A percentile compares a stretch with the other conserved stretches of the same genome.
Evolutionary conservation across 2,113 vertebrate species (phyloP).

Genomic region (Carollia perspicillata): DNA sequence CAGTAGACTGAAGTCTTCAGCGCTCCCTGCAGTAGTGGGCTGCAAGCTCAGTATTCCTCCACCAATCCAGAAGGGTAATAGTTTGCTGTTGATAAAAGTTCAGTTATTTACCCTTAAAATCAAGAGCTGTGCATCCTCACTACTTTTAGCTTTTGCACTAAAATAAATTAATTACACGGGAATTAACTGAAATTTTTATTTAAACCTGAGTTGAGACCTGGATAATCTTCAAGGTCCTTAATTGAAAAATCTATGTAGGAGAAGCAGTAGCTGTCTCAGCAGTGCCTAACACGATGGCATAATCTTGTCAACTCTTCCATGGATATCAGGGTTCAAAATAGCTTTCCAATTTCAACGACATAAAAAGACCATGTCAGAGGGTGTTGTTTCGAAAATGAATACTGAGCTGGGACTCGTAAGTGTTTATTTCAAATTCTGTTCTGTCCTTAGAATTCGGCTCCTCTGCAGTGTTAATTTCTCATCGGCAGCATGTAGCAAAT

Average conservation of each 20-base stretch:
- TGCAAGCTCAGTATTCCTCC: neutral
- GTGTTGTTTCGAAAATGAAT: neutral
- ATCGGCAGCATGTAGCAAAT: neutral
- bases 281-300: neutral
- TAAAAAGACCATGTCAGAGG: neutral
- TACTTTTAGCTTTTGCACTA: slow-evolving; percentile 1
- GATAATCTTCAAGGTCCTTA: slow-evolving; percentile 53
- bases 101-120: neutral
- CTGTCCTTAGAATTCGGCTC: neutral
- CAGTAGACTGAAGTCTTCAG: neutral
- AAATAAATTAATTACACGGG: slow-evolving; percentile 25
- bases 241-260: slow-evolving; percentile 46
- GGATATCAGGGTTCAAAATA: neutral
- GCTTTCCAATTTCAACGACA: neutral
- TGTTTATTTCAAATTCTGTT: neutral
- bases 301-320: neutral
- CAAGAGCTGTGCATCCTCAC: neutral
- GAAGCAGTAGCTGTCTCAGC: neutral
- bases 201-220: slow-evolving; percentile 34
- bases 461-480: neutral
- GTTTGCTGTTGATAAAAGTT: neutral
- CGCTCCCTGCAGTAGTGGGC: neutral
- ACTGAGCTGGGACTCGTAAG: neutral
- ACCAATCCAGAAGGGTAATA: neutral
- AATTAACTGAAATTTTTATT: slow-evolving; percentile 29